Conservation (phyloP, 2,113 vertebrate genomes). For the Corvus moneduloides region DNA sequence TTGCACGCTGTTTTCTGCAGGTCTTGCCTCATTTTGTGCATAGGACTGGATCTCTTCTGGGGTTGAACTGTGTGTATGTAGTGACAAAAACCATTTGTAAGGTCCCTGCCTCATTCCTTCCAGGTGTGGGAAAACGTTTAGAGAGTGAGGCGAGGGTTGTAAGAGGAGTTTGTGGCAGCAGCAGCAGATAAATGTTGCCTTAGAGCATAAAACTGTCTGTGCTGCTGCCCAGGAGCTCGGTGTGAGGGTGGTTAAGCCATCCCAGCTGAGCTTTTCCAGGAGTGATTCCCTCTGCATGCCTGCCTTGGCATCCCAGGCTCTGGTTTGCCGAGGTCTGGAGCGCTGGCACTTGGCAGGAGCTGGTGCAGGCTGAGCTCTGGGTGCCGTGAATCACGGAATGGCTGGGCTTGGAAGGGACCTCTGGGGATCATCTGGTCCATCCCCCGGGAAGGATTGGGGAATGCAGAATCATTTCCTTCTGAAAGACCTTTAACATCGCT, state of each 20-base stretch:
- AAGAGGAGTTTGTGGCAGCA: not conserved
- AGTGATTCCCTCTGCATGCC: not conserved
- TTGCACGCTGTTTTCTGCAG: not conserved
- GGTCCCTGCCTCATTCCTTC: not conserved
- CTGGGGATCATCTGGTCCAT: not conserved
- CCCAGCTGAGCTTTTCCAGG: not conserved
- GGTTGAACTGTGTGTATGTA: fast-evolving
- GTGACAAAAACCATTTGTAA: not conserved
- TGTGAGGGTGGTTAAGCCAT: not conserved
- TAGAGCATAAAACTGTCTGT: not conserved
- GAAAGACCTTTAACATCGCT: not conserved
- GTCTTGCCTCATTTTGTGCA: not conserved
- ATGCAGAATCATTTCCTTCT: not conserved
- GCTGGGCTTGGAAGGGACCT: not conserved
- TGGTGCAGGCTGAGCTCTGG: not conserved
- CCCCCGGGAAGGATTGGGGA: not conserved
- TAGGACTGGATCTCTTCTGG: fast-evolving
- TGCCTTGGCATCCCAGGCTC: fast-evolving
- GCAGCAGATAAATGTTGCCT: not conserved
- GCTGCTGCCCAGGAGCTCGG: not conserved
- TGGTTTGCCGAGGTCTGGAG: not conserved
- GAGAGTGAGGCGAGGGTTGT: not conserved
- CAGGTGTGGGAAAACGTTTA: not conserved
- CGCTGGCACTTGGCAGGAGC: not conserved
- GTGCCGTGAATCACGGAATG: too few species aligned